Percentiles rank a stretch among this genome's conserved stretches.
Evolutionary conservation across 1,140 invertebrate species (phyloP).

Genomic region (Hydropsyche tenuis): DNA sequence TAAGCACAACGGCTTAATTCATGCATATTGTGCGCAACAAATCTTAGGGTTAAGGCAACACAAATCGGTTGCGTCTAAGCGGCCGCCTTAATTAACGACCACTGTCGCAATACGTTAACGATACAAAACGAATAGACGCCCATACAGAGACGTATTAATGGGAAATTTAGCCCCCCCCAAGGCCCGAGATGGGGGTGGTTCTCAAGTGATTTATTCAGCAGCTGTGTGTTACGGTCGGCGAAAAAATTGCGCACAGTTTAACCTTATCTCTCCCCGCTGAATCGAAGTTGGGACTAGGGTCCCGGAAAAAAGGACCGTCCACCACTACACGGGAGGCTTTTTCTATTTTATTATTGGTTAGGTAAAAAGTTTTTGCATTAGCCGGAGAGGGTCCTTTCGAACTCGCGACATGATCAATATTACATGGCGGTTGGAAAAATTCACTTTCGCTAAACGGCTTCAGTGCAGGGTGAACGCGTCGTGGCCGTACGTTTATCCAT

Average conservation of each 20-base stretch:
- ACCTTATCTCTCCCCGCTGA: slow-evolving; percentile 11
- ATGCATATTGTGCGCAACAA: too few relatives aligned
- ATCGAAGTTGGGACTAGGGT: slow-evolving; percentile 15
- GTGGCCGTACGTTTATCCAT: too few relatives aligned
- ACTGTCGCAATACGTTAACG: not conserved
- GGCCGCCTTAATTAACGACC: not conserved
- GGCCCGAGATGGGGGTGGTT: not conserved
- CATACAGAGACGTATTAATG: too few relatives aligned
- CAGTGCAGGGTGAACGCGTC: too few relatives aligned
- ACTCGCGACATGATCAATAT: not conserved
- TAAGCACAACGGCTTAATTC: too few relatives aligned
- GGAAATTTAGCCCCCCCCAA: too few relatives aligned
- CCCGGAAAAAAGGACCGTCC: not conserved
- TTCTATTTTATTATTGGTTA: slow-evolving; percentile 8
- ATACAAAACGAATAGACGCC: slow-evolving; percentile 1
- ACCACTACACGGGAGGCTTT: not conserved
- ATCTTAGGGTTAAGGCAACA: not conserved
- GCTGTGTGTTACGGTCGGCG: too few relatives aligned
- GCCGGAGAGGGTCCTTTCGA: not conserved
- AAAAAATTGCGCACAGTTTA: slow-evolving; percentile 16
- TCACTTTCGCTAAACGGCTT: not conserved
- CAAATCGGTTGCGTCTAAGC: not conserved
- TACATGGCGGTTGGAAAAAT: not conserved
- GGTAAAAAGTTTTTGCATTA: slow-evolving; percentile 16
- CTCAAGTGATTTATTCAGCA: slow-evolving; percentile 30